Evolutionary conservation across 2,888 invertebrate species (phyloP).

Genomic region (Mechanitis messenoides): DNA sequence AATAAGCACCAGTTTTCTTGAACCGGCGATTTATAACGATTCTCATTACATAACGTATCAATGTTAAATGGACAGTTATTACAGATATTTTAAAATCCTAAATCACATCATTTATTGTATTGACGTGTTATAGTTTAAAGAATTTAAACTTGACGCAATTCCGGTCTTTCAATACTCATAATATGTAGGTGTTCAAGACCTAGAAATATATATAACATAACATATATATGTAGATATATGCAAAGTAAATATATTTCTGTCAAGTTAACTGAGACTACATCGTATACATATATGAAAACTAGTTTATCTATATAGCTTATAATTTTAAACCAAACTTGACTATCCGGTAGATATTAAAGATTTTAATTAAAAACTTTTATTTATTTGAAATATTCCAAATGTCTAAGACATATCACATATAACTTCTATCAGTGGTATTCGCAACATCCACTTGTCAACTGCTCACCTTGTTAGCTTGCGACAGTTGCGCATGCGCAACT

Average conservation of each 20-base stretch:
- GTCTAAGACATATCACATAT: background rate
- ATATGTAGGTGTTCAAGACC: background rate
- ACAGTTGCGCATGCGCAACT: conserved; percentile 2
- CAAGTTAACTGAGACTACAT: background rate
- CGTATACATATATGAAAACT: background rate
- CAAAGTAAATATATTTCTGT: background rate
- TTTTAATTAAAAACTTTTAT: too few relatives aligned
- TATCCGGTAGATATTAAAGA: too few relatives aligned
- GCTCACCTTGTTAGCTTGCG: conserved; percentile 3
- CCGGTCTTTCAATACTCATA: background rate
- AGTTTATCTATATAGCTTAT: background rate
- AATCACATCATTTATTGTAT: too few relatives aligned
- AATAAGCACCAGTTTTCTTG: conserved; percentile 28
- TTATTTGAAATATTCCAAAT: background rate
- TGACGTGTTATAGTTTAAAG: too few relatives aligned
- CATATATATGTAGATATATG: background rate
- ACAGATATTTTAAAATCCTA: background rate
- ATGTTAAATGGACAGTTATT: background rate
- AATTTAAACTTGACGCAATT: background rate
- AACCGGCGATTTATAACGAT: conserved; percentile 15
- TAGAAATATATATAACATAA: background rate
- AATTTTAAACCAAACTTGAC: background rate
- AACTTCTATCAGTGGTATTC: background rate
- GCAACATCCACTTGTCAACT: conserved; percentile 5
- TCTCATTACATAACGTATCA: conserved; percentile 5